Percentiles rank a stretch among this genome's conserved stretches.
These are phyloP conservation scores for Achatina immaculata DNA, from an alignment of 1,140 invertebrate species.

Conservation along the genomic window DNA sequence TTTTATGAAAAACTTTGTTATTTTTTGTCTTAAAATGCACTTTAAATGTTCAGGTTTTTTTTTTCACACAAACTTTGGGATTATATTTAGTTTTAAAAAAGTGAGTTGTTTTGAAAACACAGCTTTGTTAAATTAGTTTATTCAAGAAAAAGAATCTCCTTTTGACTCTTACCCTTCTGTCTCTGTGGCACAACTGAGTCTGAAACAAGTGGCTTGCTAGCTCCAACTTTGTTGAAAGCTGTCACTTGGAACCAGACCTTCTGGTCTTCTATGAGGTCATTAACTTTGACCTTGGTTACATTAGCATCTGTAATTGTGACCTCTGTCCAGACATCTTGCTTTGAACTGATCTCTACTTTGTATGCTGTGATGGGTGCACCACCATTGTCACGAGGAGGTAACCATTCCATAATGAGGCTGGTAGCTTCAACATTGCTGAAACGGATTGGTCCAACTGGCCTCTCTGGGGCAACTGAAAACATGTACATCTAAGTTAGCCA, in stretches of 20 bases:
- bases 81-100: no score
- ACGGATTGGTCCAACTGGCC: conserved; percentile 91
- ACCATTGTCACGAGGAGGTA: conserved; percentile 90
- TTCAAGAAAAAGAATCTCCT: no score
- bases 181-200: conserved; percentile 91
- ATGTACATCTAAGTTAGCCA: no score
- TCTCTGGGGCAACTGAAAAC: conserved; percentile 76
- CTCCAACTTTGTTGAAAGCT: conserved; percentile 93
- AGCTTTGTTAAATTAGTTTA: no score
- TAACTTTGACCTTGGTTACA: conserved; percentile 51
- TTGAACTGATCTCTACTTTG: conserved; percentile 96
- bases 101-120: no score
- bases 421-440: conserved; percentile 93
- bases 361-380: conserved; percentile 93
- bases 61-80: no score
- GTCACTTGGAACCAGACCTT: conserved; percentile 76
- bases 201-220: conserved; percentile 86
- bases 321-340: conserved; percentile 82
- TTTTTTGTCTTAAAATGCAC: no score
- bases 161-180: conserved; percentile 51
- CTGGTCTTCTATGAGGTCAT: conserved; percentile 78
- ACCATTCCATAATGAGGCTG: conserved; percentile 89
- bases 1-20: no score
- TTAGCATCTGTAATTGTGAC: conserved; percentile 84
- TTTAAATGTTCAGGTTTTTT: no score